These are phyloP conservation scores for Taenaris catops DNA, from an alignment of 2,888 invertebrate species.

Conservation along the genomic window DNA sequence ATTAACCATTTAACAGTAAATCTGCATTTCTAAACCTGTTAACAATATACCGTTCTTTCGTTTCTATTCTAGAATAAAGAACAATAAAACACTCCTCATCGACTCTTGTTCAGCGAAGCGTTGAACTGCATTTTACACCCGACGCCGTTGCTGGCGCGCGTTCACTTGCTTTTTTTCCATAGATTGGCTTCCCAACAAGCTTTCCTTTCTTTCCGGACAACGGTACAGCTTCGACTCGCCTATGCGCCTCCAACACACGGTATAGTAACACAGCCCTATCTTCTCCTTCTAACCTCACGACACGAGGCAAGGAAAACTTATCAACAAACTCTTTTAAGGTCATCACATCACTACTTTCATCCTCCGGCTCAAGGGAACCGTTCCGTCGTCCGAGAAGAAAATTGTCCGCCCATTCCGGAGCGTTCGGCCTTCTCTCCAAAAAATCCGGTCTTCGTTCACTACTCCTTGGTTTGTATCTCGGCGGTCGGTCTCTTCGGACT, in stretches of 20 bases:
- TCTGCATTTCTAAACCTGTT: no score
- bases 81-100: no score
- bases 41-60: no score
- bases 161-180: no score
- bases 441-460: slow-evolving; percentile 73
- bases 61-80: no score
- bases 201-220: slow-evolving; percentile 78
- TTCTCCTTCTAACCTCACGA: slow-evolving; percentile 77
- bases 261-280: slow-evolving; percentile 82
- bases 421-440: slow-evolving; percentile 51
- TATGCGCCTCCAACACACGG: slow-evolving; percentile 81
- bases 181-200: slow-evolving; percentile 78
- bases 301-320: slow-evolving; percentile 80
- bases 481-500: slow-evolving; percentile 63
- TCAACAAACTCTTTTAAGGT: slow-evolving; percentile 80
- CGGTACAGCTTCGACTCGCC: slow-evolving; percentile 82
- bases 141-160: no score
- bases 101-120: no score
- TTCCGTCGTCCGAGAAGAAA: slow-evolving; percentile 60
- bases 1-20: no score
- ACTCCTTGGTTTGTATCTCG: slow-evolving; percentile 66
- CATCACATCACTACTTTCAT: slow-evolving; percentile 68
- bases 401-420: slow-evolving; percentile 70
- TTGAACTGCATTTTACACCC: no score
- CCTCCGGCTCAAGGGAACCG: slow-evolving; percentile 66